Evolutionary conservation across 2,797 vertebrate genomes (phyloP).

Genomic region (Thaleichthys pacificus): DNA sequence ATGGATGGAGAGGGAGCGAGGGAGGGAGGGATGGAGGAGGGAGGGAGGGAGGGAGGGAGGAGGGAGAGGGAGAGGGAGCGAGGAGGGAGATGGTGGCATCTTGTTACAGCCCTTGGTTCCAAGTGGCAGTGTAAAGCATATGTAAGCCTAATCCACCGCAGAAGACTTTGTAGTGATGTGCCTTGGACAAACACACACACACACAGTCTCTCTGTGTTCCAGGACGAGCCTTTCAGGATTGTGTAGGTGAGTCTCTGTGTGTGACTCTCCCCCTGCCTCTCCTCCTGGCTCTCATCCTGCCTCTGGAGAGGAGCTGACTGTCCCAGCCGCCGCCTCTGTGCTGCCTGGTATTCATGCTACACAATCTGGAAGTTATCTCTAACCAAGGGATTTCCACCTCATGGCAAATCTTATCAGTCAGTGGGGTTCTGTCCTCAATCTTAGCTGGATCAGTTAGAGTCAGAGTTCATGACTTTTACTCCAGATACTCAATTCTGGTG

Average conservation of each 20-base stretch:
- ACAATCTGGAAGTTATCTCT: no score
- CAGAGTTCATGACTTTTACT: neutral
- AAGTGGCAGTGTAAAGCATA: conserved; percentile 43
- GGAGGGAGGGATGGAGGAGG: no score
- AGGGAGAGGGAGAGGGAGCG: neutral
- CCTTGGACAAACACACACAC: conserved; percentile 34
- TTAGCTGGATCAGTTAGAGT: neutral
- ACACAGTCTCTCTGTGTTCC: neutral
- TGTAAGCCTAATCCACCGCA: conserved; percentile 49
- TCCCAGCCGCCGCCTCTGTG: no score
- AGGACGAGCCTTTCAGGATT: conserved; percentile 13
- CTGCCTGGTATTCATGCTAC: no score
- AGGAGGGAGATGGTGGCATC: conserved; percentile 41
- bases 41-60: no score
- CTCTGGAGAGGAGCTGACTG: no score
- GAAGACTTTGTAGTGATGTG: conserved; percentile 41
- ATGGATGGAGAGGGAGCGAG: no score
- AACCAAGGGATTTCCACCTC: no score
- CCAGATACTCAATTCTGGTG: neutral
- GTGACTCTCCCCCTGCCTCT: no score
- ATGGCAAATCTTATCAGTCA: neutral
- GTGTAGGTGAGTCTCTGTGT: neutral
- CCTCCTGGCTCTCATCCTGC: no score
- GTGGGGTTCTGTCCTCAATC: neutral
- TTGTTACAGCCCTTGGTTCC: conserved; percentile 48